Evolutionary conservation across 2,797 vertebrate species (phyloP).

Genomic region (Staurois parvus): DNA sequence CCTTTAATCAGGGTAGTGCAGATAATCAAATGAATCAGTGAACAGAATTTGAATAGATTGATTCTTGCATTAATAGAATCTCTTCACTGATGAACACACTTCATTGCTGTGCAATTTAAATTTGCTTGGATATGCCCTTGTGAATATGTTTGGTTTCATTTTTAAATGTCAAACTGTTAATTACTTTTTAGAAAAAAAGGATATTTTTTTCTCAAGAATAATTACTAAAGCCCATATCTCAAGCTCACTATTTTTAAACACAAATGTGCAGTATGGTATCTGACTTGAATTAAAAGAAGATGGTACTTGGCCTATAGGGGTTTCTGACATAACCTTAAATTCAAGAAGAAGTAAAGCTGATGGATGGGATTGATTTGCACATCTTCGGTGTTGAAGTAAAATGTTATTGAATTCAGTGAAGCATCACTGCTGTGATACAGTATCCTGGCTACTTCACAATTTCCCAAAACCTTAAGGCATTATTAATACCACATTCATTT

Average conservation of each 20-base stretch:
- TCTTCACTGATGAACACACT: neutral
- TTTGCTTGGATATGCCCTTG: conserved; percentile 5
- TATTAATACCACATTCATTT: conserved; percentile 41
- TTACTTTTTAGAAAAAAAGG: neutral
- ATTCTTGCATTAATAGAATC: conserved; percentile 6
- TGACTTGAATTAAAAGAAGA: conserved; percentile 5
- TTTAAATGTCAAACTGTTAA: conserved; percentile 17
- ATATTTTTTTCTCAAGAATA: neutral
- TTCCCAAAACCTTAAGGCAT: conserved; percentile 13
- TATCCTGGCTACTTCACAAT: conserved; percentile 20
- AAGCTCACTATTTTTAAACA: neutral
- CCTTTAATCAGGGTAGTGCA: neutral
- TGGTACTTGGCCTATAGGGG: neutral
- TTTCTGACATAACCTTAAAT: conserved; percentile 13
- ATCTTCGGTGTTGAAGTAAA: conserved; percentile 28
- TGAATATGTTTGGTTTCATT: conserved; percentile 1
- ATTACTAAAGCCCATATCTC: neutral
- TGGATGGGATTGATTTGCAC: conserved; percentile 41
- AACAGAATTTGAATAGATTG: neutral
- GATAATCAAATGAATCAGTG: conserved; percentile 8
- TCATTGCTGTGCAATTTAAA: conserved; percentile 2
- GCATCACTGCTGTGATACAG: conserved; percentile 34
- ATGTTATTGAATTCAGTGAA: conserved; percentile 41
- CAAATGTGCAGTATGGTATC: neutral
- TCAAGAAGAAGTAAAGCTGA: conserved; percentile 38